phyloP scores from a whole-genome alignment of 2,113 vertebrate genomes.

The Ctenodactylus gundi region DNA sequence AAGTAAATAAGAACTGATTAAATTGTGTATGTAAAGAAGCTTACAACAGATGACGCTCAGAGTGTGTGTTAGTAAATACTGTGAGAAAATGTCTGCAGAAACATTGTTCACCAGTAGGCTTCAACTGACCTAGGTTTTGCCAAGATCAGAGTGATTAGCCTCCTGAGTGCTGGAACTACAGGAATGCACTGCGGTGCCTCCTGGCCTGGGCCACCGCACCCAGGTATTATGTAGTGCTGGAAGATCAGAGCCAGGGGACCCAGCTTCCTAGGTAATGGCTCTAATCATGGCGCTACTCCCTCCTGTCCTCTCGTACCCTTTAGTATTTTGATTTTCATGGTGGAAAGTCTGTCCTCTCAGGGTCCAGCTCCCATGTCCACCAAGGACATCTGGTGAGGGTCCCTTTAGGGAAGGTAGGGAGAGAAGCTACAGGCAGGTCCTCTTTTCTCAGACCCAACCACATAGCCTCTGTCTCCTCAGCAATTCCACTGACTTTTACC shows the following conservation, averaged over 20 bases:
- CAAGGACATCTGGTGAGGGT: background rate
- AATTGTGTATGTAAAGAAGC: conserved; percentile 43
- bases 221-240: too few relatives aligned
- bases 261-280: too few relatives aligned
- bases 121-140: background rate
- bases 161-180: too few relatives aligned
- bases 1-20: background rate
- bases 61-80: conserved; percentile 44
- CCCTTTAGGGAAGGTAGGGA: background rate
- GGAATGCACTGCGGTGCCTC: too few relatives aligned
- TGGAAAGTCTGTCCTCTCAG: background rate
- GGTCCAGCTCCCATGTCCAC: background rate
- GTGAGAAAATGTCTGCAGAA: conserved; percentile 5
- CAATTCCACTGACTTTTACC: conserved; percentile 35
- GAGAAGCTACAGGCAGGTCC: background rate
- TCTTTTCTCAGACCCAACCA: background rate
- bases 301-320: fast-evolving
- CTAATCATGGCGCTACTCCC: too few relatives aligned
- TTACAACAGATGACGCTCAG: background rate
- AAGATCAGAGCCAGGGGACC: too few relatives aligned
- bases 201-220: too few relatives aligned
- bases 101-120: conserved; percentile 45
- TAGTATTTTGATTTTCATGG: background rate
- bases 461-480: conserved; percentile 49
- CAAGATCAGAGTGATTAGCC: background rate